Conservation (phyloP, 2,888 invertebrate species). For the Morpho helenor region DNA sequence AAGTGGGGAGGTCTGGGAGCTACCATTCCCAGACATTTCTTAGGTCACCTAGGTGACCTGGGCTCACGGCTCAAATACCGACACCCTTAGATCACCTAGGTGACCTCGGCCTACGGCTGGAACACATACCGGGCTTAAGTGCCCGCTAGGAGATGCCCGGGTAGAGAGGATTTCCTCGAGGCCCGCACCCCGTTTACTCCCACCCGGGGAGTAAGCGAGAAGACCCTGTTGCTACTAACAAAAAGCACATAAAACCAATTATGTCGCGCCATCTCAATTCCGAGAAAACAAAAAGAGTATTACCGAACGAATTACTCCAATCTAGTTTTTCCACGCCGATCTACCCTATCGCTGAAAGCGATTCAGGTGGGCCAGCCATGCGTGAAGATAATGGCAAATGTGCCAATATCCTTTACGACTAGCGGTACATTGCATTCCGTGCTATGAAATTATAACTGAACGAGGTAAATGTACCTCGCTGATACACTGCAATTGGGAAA, state of each 20-base stretch:
- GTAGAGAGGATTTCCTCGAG: no score
- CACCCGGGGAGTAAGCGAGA: no score
- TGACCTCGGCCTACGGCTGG: no score
- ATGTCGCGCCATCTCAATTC: constrained; percentile 1
- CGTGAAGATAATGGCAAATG: constrained; percentile 24
- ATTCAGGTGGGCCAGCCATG: constrained; percentile 18
- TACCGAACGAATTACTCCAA: constrained; percentile 5
- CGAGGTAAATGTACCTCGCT: not conserved
- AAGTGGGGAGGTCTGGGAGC: no score
- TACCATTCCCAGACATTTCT: no score
- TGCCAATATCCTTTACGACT: constrained; percentile 24
- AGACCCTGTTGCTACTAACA: not conserved
- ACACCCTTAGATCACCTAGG: no score
- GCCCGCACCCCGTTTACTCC: no score
- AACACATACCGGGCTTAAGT: no score
- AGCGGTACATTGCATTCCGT: constrained; percentile 11
- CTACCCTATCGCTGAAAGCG: constrained; percentile 15
- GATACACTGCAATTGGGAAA: no score
- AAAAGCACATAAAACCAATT: not conserved
- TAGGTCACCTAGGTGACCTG: no score
- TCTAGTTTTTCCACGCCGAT: constrained; percentile 6
- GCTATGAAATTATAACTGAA: constrained; percentile 11
- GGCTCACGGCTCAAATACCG: no score
- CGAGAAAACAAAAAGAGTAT: constrained; percentile 1
- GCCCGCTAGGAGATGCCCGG: no score